A percentile compares a stretch with the other conserved stretches of the same genome.
Conservation (phyloP, 2,888 invertebrate species). For the Caenorhabditis panamensis region DNA sequence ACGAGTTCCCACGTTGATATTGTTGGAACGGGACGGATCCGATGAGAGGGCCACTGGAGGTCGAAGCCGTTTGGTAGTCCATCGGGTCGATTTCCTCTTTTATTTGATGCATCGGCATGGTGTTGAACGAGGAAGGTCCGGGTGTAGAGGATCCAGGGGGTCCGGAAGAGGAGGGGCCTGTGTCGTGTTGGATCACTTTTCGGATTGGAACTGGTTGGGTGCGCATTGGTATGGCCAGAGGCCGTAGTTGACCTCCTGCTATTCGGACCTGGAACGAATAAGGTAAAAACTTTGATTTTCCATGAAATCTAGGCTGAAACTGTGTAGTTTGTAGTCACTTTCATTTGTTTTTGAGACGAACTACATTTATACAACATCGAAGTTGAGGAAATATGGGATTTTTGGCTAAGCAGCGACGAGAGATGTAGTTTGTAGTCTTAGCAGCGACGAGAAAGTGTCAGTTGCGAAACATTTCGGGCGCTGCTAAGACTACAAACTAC, state of each 20-base stretch:
- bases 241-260: slow-evolving; percentile 22
- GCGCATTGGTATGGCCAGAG: slow-evolving; percentile 36
- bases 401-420: too few species aligned
- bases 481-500: too few species aligned
- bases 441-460: too few species aligned
- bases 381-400: too few species aligned
- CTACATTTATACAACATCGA: too few species aligned
- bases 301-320: too few species aligned
- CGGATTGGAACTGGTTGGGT: slow-evolving; percentile 54
- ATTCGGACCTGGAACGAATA: slow-evolving; percentile 40
- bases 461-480: too few species aligned
- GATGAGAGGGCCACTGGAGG: slow-evolving; percentile 36
- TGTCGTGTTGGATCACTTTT: slow-evolving; percentile 47
- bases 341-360: too few species aligned
- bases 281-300: neutral
- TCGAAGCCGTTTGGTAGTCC: slow-evolving; percentile 40
- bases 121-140: neutral
- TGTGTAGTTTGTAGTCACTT: too few species aligned
- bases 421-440: too few species aligned
- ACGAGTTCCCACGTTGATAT: slow-evolving; percentile 38
- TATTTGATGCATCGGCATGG: slow-evolving; percentile 7
- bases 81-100: slow-evolving; percentile 23
- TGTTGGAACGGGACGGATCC: slow-evolving; percentile 37
- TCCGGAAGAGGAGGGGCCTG: neutral
- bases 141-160: neutral